Evolutionary conservation across 2,797 vertebrate species (phyloP).

Genomic region (Bucorvus abyssinicus): DNA sequence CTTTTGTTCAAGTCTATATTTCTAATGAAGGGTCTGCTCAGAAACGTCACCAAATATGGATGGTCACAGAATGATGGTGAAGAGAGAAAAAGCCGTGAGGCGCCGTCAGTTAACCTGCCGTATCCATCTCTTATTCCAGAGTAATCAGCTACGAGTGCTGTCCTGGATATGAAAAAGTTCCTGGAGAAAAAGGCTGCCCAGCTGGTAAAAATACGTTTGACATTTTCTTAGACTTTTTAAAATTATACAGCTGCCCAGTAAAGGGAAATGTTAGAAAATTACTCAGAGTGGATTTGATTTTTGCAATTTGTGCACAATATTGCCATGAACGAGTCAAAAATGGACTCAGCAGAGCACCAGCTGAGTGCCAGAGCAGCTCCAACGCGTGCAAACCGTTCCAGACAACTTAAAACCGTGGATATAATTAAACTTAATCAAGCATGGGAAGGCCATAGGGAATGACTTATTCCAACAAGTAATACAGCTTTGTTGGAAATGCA

Average conservation of each 20-base stretch:
- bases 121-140: slow-evolving; percentile 76
- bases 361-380: slow-evolving; percentile 4
- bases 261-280: slow-evolving; percentile 15
- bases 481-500: neutral
- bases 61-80: neutral
- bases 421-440: slow-evolving; percentile 18
- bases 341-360: neutral
- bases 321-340: neutral
- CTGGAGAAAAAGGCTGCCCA: slow-evolving; percentile 94
- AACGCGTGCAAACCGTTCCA: slow-evolving; percentile 17
- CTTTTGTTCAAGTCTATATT: neutral
- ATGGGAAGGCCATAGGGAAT: neutral
- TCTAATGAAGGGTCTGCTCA: neutral
- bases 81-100: neutral
- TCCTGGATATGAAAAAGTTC: slow-evolving; percentile 93
- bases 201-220: slow-evolving; percentile 81
- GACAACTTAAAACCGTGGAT: slow-evolving; percentile 2
- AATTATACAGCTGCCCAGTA: neutral
- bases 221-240: slow-evolving; percentile 12
- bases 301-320: neutral
- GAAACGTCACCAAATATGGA: neutral
- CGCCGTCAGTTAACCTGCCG: neutral
- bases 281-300: neutral
- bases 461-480: neutral
- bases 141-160: slow-evolving; percentile 96